Conservation (phyloP, 2,888 invertebrate genomes). For the Strigamia maritima region DNA sequence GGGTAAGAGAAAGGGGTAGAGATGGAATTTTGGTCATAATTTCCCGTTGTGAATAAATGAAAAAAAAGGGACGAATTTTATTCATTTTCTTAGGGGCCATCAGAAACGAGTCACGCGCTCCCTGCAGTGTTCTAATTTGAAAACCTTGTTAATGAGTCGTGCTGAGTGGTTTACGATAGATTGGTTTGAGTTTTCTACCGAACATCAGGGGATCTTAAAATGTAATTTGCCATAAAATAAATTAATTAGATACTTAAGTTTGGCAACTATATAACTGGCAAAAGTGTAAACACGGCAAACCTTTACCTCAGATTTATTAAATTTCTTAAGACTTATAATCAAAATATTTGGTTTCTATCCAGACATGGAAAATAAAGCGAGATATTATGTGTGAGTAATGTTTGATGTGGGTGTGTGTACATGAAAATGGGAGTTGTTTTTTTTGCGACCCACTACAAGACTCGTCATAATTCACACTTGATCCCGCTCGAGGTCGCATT, state of each 20-base stretch:
- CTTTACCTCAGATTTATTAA: slow-evolving; percentile 31
- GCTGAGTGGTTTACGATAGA: slow-evolving; percentile 34
- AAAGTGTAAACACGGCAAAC: slow-evolving; percentile 1
- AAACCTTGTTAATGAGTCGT: slow-evolving; percentile 34
- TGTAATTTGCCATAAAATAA: slow-evolving; percentile 32
- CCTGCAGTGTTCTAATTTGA: slow-evolving; percentile 33
- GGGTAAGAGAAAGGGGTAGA: not conserved
- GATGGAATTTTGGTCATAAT: slow-evolving; percentile 7
- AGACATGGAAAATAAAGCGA: not conserved
- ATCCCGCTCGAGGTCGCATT: slow-evolving; percentile 20
- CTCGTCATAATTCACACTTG: slow-evolving; percentile 30
- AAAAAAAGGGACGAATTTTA: slow-evolving; percentile 1
- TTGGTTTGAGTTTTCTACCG: slow-evolving; percentile 33
- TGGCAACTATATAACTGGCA: slow-evolving; percentile 21
- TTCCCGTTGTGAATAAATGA: slow-evolving; percentile 9
- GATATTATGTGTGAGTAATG: slow-evolving; percentile 2
- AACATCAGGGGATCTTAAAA: slow-evolving; percentile 34
- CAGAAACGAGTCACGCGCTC: slow-evolving; percentile 22
- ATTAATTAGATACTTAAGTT: slow-evolving; percentile 34
- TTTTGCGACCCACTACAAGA: slow-evolving; percentile 25
- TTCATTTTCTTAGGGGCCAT: slow-evolving; percentile 17
- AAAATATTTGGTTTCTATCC: not conserved
- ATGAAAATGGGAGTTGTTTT: slow-evolving; percentile 24
- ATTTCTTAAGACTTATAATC: slow-evolving; percentile 6
- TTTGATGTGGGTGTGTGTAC: not conserved